Conservation (phyloP, 2,797 vertebrate species). For the Platyrinchus mystaceus region DNA sequence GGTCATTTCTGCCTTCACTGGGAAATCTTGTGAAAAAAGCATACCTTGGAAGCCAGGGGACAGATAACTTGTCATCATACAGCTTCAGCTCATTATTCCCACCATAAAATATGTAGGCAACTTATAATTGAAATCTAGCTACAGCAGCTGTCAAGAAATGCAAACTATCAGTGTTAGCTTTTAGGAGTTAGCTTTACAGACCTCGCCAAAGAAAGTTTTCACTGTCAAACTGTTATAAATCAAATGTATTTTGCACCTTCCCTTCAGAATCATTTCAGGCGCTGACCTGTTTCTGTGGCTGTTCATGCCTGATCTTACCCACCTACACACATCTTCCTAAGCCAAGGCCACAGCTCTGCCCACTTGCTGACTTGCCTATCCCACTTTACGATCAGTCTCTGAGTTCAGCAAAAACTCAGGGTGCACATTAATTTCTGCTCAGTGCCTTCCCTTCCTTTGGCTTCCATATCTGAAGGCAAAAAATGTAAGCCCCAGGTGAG, state of each 20-base stretch:
- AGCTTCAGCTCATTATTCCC: neutral
- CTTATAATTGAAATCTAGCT: neutral
- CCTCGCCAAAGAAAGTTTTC: neutral
- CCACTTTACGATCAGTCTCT: accelerated
- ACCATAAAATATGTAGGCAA: neutral
- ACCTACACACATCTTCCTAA: neutral
- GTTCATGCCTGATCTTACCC: neutral
- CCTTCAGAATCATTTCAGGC: neutral
- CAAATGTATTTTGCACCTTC: neutral
- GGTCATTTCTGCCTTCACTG: neutral
- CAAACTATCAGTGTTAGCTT: neutral
- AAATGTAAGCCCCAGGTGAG: neutral
- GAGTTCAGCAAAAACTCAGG: neutral
- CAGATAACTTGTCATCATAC: neutral
- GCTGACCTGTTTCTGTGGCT: neutral
- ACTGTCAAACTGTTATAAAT: neutral
- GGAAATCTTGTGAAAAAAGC: neutral
- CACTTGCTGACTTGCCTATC: neutral
- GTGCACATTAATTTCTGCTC: neutral
- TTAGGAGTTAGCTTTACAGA: neutral
- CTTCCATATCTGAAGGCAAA: neutral
- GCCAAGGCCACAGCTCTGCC: neutral
- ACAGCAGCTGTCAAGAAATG: neutral
- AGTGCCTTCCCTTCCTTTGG: neutral
- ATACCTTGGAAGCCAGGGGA: neutral